Evolutionary conservation across 1,140 invertebrate genomes (phyloP).

Genomic region (Camponotus floridanus): DNA sequence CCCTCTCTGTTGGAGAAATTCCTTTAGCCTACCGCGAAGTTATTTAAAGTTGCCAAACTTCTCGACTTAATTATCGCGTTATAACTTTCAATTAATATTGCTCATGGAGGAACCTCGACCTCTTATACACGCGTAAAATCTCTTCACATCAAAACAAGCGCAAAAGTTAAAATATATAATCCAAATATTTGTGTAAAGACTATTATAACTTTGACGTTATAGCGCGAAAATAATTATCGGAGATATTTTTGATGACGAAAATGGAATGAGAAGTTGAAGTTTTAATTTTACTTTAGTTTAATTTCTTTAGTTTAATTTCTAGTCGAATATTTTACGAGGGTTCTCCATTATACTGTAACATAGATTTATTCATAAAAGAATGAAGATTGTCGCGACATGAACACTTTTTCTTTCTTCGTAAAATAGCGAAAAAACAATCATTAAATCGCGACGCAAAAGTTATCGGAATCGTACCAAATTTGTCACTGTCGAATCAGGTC

Average conservation of each 20-base stretch:
- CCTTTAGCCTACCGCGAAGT: conserved; percentile 19
- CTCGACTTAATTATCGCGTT: conserved; percentile 47
- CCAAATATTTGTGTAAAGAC: neutral
- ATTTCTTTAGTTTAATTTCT: conserved; percentile 5
- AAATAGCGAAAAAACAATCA: neutral
- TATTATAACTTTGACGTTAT: neutral
- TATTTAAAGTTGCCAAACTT: conserved; percentile 60
- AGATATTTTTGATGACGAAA: neutral
- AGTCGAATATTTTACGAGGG: neutral
- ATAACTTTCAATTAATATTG: conserved; percentile 57
- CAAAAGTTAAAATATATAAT: neutral
- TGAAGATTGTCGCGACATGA: neutral
- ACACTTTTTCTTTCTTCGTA: neutral
- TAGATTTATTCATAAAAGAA: neutral
- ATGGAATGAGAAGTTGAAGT: neutral
- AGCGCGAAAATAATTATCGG: neutral
- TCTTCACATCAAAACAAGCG: neutral
- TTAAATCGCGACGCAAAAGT: neutral
- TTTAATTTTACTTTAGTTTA: neutral
- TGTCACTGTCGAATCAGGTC: neutral
- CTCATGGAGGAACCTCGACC: neutral
- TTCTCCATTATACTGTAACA: neutral
- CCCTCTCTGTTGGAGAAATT: conserved; percentile 28
- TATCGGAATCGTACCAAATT: neutral
- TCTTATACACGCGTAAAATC: conserved; percentile 18